Conservation (phyloP, 2,113 vertebrate genomes). For the Columba livia region DNA sequence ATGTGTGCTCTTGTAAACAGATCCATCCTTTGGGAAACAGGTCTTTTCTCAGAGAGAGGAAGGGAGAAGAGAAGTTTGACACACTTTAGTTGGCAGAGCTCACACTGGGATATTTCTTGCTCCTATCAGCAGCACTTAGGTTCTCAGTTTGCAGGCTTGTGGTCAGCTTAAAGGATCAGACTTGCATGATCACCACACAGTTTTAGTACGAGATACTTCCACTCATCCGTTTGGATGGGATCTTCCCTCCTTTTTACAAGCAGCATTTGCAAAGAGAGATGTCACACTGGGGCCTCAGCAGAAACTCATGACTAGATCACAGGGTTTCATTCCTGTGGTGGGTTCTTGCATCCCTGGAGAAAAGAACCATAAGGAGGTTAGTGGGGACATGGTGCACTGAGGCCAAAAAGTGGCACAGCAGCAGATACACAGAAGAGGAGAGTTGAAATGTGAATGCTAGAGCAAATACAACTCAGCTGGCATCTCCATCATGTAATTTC, state of each 20-base stretch:
- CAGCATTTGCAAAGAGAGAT: background rate
- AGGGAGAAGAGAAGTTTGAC: background rate
- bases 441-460: background rate
- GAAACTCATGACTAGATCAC: background rate
- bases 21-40: background rate
- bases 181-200: background rate
- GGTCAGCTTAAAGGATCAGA: background rate
- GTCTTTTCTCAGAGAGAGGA: background rate
- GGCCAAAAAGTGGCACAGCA: background rate
- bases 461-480: background rate
- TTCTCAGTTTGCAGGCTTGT: background rate
- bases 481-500: background rate
- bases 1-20: background rate
- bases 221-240: background rate
- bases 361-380: background rate
- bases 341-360: background rate
- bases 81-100: background rate
- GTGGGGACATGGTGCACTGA: background rate
- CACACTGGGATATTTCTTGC: background rate
- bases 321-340: background rate
- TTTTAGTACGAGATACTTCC: background rate
- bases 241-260: background rate
- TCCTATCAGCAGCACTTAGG: background rate
- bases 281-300: accelerated
- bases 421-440: background rate